Percentiles rank a stretch among this genome's conserved stretches.
Conservation (phyloP, 2,888 invertebrate genomes). For the Therioaphis trifolii region DNA sequence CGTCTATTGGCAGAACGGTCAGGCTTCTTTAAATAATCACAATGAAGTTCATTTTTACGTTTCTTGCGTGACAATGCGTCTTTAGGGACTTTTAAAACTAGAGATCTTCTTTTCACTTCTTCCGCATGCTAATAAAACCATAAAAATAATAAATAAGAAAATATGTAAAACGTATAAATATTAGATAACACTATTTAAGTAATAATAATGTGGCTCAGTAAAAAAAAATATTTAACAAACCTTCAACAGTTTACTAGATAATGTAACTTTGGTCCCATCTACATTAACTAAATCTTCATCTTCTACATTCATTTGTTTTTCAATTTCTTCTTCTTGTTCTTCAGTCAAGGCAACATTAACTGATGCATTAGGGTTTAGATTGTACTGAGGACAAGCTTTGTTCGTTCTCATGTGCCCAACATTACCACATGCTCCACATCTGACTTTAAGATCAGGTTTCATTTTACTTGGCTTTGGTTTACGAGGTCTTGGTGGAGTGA, state of each 20-base stretch:
- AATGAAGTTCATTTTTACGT: conserved; percentile 77
- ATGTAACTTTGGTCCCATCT: conserved; percentile 92
- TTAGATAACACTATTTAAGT: background rate
- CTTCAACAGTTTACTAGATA: conserved; percentile 88
- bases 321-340: conserved; percentile 83
- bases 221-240: conserved; percentile 69
- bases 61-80: conserved; percentile 77
- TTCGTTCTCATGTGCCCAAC: conserved; percentile 87
- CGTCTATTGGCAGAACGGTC: conserved; percentile 87
- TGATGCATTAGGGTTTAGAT: conserved; percentile 72
- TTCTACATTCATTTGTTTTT: conserved; percentile 80
- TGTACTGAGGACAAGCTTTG: conserved; percentile 95
- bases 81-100: conserved; percentile 83
- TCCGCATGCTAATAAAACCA: conserved; percentile 79
- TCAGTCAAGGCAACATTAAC: conserved; percentile 81
- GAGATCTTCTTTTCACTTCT: conserved; percentile 82
- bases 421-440: conserved; percentile 95
- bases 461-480: conserved; percentile 83
- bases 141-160: too few species aligned
- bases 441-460: conserved; percentile 88
- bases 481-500: conserved; percentile 67
- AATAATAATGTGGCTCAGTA: background rate
- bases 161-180: too few species aligned
- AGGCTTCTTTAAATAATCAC: conserved; percentile 89
- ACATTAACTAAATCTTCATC: conserved; percentile 91